These are phyloP conservation scores for Hyaena hyaena DNA, from an alignment of 2,113 vertebrate genomes.

Conservation along the genomic window DNA sequence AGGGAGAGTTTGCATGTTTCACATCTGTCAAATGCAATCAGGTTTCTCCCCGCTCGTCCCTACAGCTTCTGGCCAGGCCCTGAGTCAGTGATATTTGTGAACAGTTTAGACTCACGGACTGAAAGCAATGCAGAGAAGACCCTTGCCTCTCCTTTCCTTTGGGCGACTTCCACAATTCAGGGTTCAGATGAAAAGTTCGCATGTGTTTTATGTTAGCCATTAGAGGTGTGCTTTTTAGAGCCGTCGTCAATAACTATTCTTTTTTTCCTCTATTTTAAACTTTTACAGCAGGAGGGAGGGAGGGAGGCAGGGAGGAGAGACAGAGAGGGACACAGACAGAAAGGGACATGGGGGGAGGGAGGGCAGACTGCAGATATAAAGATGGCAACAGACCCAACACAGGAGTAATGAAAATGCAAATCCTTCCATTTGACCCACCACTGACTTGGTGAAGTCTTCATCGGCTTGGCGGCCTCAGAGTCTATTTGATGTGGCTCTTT, in stretches of 20 bases:
- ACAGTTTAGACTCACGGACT: background rate
- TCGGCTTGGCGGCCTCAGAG: background rate
- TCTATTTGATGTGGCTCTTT: constrained; percentile 47
- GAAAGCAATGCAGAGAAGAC: background rate
- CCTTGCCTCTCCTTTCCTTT: background rate
- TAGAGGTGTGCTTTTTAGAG: background rate
- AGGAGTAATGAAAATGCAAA: background rate
- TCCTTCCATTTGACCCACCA: background rate
- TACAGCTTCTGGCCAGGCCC: background rate
- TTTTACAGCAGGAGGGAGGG: background rate
- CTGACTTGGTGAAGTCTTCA: constrained; percentile 23
- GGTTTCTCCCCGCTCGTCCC: background rate
- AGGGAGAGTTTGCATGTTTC: background rate
- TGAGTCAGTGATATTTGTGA: background rate
- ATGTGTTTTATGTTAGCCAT: background rate
- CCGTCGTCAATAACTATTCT: background rate
- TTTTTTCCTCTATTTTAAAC: background rate
- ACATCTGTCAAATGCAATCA: background rate
- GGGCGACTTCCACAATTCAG: background rate
- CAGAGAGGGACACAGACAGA: background rate
- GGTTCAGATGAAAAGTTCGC: background rate
- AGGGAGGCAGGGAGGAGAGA: background rate
- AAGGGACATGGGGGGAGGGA: background rate
- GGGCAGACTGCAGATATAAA: background rate
- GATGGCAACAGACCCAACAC: background rate